Evolutionary conservation across 2,888 invertebrate genomes (phyloP).

Genomic region (Acleris emargana): DNA sequence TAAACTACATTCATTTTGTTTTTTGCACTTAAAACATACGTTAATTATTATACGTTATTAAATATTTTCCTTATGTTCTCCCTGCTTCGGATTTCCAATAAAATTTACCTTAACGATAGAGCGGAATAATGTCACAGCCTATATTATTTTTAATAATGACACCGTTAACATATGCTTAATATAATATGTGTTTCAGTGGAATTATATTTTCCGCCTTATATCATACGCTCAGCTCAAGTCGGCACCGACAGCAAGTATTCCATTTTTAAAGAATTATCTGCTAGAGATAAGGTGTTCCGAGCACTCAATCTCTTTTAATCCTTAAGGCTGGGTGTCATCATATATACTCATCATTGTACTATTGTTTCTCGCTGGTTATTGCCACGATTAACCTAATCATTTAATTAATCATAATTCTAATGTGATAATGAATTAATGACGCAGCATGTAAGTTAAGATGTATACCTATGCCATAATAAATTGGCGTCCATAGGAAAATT

Average conservation of each 20-base stretch:
- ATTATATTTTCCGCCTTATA: too few species aligned
- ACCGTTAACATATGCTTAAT: too few species aligned
- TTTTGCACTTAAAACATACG: too few species aligned
- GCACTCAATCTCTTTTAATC: slow-evolving; percentile 16
- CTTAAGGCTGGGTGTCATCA: slow-evolving; percentile 18
- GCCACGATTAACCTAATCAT: slow-evolving; percentile 26
- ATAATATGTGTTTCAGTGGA: too few species aligned
- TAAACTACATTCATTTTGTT: too few species aligned
- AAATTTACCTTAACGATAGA: too few species aligned
- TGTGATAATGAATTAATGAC: slow-evolving; percentile 2
- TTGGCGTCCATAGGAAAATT: slow-evolving; percentile 9
- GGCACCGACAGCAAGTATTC: background rate
- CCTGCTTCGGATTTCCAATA: too few species aligned
- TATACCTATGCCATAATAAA: background rate
- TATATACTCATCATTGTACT: slow-evolving; percentile 6
- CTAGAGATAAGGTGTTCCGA: slow-evolving; percentile 3
- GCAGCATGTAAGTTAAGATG: slow-evolving; percentile 12
- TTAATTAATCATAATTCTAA: slow-evolving; percentile 24
- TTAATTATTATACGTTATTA: too few species aligned
- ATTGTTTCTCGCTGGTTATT: slow-evolving; percentile 26
- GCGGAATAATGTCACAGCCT: too few species aligned
- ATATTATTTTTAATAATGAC: too few species aligned
- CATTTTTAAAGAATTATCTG: slow-evolving; percentile 7
- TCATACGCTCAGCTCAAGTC: too few species aligned
- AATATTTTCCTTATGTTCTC: too few species aligned